Evolutionary conservation across 2,113 vertebrate genomes (phyloP), one percentile per base, ranked within the genome.

Genomic region (Percopsis transmontana): DNA sequence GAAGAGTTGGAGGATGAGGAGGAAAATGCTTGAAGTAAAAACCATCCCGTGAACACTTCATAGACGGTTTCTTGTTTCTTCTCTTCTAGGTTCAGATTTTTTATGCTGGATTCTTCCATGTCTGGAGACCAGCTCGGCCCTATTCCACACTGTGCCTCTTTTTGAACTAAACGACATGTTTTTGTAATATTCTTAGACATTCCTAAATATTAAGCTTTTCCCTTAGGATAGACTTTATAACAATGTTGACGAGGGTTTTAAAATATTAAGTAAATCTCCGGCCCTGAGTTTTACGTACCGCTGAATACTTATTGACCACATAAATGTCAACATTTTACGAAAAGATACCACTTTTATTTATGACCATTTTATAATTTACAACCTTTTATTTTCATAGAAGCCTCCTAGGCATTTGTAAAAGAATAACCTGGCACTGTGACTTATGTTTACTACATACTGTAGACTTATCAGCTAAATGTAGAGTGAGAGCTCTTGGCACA

Each of bases 1-100:
- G 91, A 92, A 10, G 93, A 95, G 0, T 90, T 92, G 0, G 94
- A 94, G 0, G 90, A 91, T 2, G 90, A 94, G 40, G 66, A 76
- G 3, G 47, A 71, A 74, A 61, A 83, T 1, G 69, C 47, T n/a
- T 78, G 60, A 74, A 67, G 9, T 12, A 16, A 33, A 11, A 13
- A 15, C 5, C 3, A 48, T 33, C 42, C 55, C 48, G 40, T 38
- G 15, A 24, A 67, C 27, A 38, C 24, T 52, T 61, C 12, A 5
- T 5, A 9, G 12, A 23, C 66, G 45, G 58, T 55, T 12, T 13
- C 20, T 19, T 47, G 10, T 41, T 74, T 41, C 50, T 59, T 19
- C 15, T 54, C 19, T 51, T n/a, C 10, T 16, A 58, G 0, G 1
- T 0, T 60, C 27, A 5, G 2, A 13, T 61, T 27, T 73, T 66